Evolutionary conservation across 2,113 vertebrate species (phyloP), one percentile per base, ranked within the genome.

Genomic region (Percina caprodes): DNA sequence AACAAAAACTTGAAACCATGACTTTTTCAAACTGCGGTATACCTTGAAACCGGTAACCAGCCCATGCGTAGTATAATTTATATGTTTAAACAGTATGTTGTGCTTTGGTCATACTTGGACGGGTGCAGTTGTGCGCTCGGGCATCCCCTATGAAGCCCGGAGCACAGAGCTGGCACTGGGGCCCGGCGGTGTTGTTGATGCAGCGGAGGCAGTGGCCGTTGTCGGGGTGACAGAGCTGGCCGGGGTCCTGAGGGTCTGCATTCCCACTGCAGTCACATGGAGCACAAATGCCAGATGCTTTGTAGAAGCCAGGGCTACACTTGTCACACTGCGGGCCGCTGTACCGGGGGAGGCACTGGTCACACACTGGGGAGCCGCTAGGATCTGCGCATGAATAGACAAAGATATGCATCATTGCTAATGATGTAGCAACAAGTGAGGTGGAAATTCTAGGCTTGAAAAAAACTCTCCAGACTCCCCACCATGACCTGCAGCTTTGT

Each of bases 251-350:
- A 0, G 93, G 94, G 82, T 98, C 96, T 33, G 95, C 96, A 0
- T 99, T 99, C 14, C 96, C 96, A 0, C 94, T 95, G 91, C 98
- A 99, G 1, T 96, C 79, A 15, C 98, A 99, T 0, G 84, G 91
- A 6, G 93, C 77, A 2, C 98, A 99, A 68, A 93, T 89, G 73
- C 95, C 96, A 62, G 96, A 94, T 0, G 92, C 92, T 91, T 94
- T 96, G 93, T 96, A 97, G 93, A 95, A 98, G 77, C 97, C 96
- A 0, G 92, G 80, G 55, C 83, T 91, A 79, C 98, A 99, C 19
- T 60, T 69, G 69, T 96, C 95, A 82, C 98, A 99, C 79, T 93
- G 95, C 1, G 58, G 79, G 54, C 97, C 96, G 0, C 90, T 86
- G 88, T 97, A 97, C 3, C 89, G 95, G 0, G 86, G 68, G 67